Percentiles rank a stretch among this genome's conserved stretches.
Conservation (phyloP, 2,113 vertebrate genomes). For the Seriola quinqueradiata region DNA sequence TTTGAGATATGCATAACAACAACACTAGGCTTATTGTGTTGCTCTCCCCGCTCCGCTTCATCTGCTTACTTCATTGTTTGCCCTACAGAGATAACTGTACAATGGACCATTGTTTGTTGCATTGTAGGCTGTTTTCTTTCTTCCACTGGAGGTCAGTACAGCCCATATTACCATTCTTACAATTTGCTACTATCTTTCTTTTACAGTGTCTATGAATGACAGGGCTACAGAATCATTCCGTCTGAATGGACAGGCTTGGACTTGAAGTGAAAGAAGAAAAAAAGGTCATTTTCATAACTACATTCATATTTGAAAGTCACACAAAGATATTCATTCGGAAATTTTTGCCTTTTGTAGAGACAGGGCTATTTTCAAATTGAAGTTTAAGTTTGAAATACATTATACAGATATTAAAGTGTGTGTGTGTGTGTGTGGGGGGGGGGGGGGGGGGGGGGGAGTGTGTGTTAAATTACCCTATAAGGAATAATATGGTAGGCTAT, state of each 20-base stretch:
- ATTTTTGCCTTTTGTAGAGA: neutral
- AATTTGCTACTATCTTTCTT: neutral
- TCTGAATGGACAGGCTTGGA: constrained; percentile 29
- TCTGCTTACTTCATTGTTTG: constrained; percentile 66
- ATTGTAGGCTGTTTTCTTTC: constrained; percentile 24
- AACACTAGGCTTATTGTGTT: constrained; percentile 71
- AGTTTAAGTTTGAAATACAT: neutral
- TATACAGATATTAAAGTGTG: too few relatives aligned
- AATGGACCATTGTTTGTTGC: constrained; percentile 70
- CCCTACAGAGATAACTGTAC: constrained; percentile 36
- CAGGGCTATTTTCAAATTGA: neutral
- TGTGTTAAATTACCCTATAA: too few relatives aligned
- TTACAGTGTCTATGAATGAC: constrained; percentile 35
- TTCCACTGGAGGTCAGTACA: constrained; percentile 73
- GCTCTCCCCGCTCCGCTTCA: constrained; percentile 65
- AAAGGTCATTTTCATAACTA: neutral
- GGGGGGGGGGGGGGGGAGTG: too few relatives aligned
- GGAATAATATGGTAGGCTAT: too few relatives aligned
- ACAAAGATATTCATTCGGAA: neutral
- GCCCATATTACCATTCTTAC: constrained; percentile 34
- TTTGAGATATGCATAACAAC: constrained; percentile 43
- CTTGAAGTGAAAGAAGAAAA: constrained; percentile 23
- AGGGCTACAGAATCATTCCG: neutral
- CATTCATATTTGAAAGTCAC: neutral
- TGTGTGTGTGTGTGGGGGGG: too few relatives aligned